Base-by-base conservation (phyloP, 2,888 invertebrate species). In the Diarsia rubi region DNA sequence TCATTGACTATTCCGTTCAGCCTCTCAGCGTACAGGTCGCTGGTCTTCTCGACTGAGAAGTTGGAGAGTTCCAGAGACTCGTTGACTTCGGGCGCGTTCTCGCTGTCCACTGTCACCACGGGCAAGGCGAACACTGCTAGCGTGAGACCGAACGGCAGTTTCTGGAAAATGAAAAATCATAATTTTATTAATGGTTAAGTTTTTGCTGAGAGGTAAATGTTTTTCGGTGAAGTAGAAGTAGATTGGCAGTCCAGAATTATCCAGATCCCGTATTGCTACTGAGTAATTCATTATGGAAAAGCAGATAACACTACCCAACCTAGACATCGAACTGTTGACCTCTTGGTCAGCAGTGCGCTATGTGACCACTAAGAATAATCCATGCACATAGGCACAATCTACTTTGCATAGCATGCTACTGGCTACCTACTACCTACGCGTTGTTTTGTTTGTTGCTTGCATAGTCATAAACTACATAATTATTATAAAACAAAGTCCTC, bases 1-100 rank as follows among this genome's bases (percentile, higher is more conserved):
- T 94, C 93, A 19, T 91, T 91, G 49, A 94, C 83, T 24, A 94
- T 79, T 0, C 91, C 94, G 67, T 93, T 93, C 27, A 94, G 76
- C 19, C 94, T 80, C 52, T 90, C 90, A 0, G 79, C 69, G 80
- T 89, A 94, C 3, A 92, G 78, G 11, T 70, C 78, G 76, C 86
- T 92, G 31, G 92, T 89, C 16, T 85, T 89, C 67, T 89, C 75
- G 3, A 90, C 73, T 3, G 82, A 77, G 75, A 92, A 90, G 64
- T 75, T 69, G 4, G 84, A 59, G 3, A 91, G 42, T 3, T 87
- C 88, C 64, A 89, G 49, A 31, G 81, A 72, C 11, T 86, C 82
- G 52, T 84, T 75, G 12, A 92, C 75, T 24, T 85, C 75, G 0
- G 93, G 93, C 0, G 92, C 92, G 78, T 91, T 67, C 37, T 90